Percentiles rank a stretch among this genome's conserved stretches.
Conservation (phyloP, 2,888 invertebrate genomes). For the Petrolisthes manimaculis region DNA sequence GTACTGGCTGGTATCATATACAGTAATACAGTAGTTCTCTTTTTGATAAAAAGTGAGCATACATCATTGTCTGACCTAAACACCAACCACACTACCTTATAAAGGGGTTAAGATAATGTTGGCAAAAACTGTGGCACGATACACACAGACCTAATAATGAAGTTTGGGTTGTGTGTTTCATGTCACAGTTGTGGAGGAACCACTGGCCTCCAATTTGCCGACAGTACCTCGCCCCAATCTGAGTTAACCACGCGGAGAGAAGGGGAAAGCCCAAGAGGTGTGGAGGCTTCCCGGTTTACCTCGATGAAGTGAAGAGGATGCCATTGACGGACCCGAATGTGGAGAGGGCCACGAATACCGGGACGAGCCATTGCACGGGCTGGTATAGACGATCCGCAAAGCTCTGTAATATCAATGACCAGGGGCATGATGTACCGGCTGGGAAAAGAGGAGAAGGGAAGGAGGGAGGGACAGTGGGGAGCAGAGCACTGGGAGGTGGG, state of each 20-base stretch:
- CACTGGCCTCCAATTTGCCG: too few relatives aligned
- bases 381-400: slow-evolving; percentile 65
- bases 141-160: too few relatives aligned
- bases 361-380: slow-evolving; percentile 90
- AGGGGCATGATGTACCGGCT: not conserved
- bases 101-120: too few relatives aligned
- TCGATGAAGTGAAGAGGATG: slow-evolving; percentile 74
- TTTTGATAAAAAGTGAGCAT: not conserved
- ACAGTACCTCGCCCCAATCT: too few relatives aligned
- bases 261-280: not conserved
- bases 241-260: too few relatives aligned
- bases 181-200: too few relatives aligned
- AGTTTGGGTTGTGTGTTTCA: too few relatives aligned
- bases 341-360: slow-evolving; percentile 94
- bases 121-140: too few relatives aligned
- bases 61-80: not conserved
- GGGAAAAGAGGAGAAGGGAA: not conserved
- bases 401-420: slow-evolving; percentile 64
- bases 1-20: too few relatives aligned
- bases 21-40: too few relatives aligned
- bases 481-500: not conserved
- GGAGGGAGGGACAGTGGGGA: not conserved
- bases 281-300: slow-evolving; percentile 65
- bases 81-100: not conserved
- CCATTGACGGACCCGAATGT: slow-evolving; percentile 97